A percentile compares a stretch with the other conserved stretches of the same genome.
These are phyloP conservation scores for Mythimna loreyi DNA, from an alignment of 2,888 invertebrate genomes.

Conservation along the genomic window DNA sequence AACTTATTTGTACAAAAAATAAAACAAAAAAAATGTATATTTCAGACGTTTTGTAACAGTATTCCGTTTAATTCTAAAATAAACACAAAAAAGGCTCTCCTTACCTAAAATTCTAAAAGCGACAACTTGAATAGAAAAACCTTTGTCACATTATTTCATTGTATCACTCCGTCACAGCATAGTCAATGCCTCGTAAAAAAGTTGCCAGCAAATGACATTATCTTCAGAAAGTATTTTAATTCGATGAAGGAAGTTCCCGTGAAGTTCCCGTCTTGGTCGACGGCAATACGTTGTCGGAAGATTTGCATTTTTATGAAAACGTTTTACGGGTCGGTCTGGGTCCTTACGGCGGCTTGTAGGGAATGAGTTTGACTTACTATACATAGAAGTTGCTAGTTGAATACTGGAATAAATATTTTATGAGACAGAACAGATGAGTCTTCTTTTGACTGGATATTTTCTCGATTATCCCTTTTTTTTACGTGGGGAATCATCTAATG, in stretches of 20 bases:
- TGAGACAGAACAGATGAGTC: conserved; percentile 3
- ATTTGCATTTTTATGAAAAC: conserved; percentile 90
- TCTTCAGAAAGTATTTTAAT: conserved; percentile 86
- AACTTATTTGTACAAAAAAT: not conserved
- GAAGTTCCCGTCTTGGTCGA: conserved; percentile 72
- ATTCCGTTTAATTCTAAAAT: not conserved
- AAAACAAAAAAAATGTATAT: not conserved
- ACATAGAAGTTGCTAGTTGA: conserved; percentile 40
- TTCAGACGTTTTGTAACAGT: not conserved
- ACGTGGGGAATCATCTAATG: no score
- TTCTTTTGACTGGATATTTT: not conserved
- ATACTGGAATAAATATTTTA: conserved; percentile 45
- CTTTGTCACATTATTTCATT: conserved; percentile 51
- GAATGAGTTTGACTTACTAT: conserved; percentile 56
- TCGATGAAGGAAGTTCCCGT: conserved; percentile 80
- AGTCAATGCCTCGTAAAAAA: conserved; percentile 69
- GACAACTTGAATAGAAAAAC: conserved; percentile 19
- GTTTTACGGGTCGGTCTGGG: conserved; percentile 76
- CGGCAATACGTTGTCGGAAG: conserved; percentile 83
- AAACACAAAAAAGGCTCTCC: not conserved
- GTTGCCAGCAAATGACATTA: conserved; percentile 78
- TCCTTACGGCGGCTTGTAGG: conserved; percentile 57
- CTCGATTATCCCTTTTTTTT: not conserved
- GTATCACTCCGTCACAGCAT: conserved; percentile 49
- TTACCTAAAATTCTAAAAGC: conserved; percentile 29